Base-by-base conservation (phyloP, 2,797 vertebrate species). In the Avahi laniger region DNA sequence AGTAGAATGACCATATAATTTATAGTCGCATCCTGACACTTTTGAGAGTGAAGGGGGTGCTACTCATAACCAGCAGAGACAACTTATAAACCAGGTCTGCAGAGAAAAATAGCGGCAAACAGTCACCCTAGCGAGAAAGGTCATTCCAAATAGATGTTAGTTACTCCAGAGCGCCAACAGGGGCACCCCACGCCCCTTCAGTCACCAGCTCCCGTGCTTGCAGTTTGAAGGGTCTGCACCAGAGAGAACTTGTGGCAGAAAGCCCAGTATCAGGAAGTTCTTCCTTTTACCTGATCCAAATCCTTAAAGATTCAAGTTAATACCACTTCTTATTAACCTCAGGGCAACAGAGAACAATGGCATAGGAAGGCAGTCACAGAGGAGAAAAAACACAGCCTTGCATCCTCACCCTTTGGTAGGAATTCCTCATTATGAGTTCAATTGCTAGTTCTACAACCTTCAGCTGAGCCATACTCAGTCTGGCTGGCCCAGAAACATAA, bases 401-500 rank as follows among this genome's bases (percentile, higher is more conserved):
- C 3, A 24, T 54, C 67, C 38, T 81, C 18, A 14, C n/a, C 43
- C 14, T 87, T n/a, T 13, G 26, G 65, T 12, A 78, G 65, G 48
- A 88, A 92, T 88, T n/a, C 70, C 92, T 95, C 87, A 80, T 73
- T 65, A 41, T 2, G 38, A 83, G 57, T 15, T 52, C 33, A 2
- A 41, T 6, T 7, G 87, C 73, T 93, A 46, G 12, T 8, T 96
- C 63, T 91, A 57, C 69, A 63, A 41, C 79, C 65, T 86, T 72
- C 85, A 41, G 0, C 48, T 11, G 75, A 86, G 94, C 83, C 91
- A 24, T 52, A 93, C 80, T 81, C 93, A 94, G 33, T 78, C 61
- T n/a, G 83, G 85, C 91, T 80, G 80, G 86, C 80, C 83, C 89
- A 50, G 81, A 72, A 93, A 85, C 41, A 41, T 10, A 86, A 96